Evolutionary conservation across 2,888 invertebrate genomes (phyloP), one percentile per base, ranked within the genome.

Genomic region (Cephonodes hylas): DNA sequence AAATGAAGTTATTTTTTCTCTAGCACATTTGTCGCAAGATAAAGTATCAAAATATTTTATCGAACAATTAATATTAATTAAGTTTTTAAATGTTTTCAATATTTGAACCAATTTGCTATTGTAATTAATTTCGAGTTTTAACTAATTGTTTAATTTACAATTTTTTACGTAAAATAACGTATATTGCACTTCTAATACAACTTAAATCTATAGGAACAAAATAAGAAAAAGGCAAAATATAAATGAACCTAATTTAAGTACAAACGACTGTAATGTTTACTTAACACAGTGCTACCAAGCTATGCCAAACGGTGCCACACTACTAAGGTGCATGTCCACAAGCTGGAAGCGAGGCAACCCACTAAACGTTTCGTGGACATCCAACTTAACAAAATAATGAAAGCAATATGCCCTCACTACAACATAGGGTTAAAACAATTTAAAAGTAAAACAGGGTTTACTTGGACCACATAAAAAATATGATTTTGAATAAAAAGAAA

Each of bases 211-310:
- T 53, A 53, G 53, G 53, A 53, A 53, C 53, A 53, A 53, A 27
- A 15, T 6, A 57, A 34, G 38, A 8, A 58, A 23, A 23, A 22
- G n/a, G n/a, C n/a, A 58, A 42, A 38, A 38, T 38, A 31, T 34
- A n/a, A 27, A 23, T 23, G n/a, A 22, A 57, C 31, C 8, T 18
- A 53, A 53, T n/a, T 13, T 58, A 42, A 38, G 57, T 23, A 58
- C 57, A 3, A 57, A 42, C n/a, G 42, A 58, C 1, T 15, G 38
- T 18, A n/a, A 38, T n/a, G 3, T 10, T 13, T 59, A 15, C 45
- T 61, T 44, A 25, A 61, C 53, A 42, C 10, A 58, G 60, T 60
- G 63, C 63, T 60, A 58, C 58, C 60, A 60, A 60, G 46, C 63
- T 58, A 58, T 44, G 63, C 60, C 57, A 60, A 58, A 38, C 58